Base-by-base conservation (phyloP, 2,797 vertebrate genomes). In the Acanthiza pusilla region DNA sequence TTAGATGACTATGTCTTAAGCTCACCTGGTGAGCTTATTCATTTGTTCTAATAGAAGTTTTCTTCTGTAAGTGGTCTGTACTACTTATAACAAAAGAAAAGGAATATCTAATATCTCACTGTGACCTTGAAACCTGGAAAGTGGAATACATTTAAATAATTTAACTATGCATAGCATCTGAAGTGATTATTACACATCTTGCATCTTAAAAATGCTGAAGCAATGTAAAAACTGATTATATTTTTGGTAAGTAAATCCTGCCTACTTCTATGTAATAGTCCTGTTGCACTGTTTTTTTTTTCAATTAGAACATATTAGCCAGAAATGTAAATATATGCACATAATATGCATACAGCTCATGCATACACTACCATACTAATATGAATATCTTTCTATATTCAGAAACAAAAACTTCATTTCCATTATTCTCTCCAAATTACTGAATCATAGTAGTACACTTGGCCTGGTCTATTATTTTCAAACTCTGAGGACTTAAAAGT, bases 121-220 rank as follows among this genome's bases (percentile, higher is more conserved):
- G 25, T 88, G 77, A 97, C 94, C 95, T 96, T 97, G 95, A 96
- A 96, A 86, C 27, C 29, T 40, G n/a, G 21, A 22, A 82, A 89
- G 48, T 54, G 19, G 79, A 96, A 93, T 93, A 87, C 5, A 96
- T 95, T 96, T 93, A 75, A 96, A 95, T 95, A 94, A 94, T 80
- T 89, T 70, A 86, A 74, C 70, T 75, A 88, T 23, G 55, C 58
- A 62, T 47, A 91, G 40, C 40, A 68, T 67, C 80, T 60, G 27
- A 87, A 85, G 25, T 79, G 57, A 83, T 79, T 70, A 85, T 62
- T 86, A 84, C 21, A 60, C 3, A 12, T n/a, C 65, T 67, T 93
- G 51, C 5, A 3, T 60, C 89, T 77, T 81, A 61, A 68, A 94
- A 93, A 90, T 6, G 34, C 80, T 93, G 23, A 91, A 88, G 32